Evolutionary conservation across 1,140 invertebrate genomes (phyloP).

Genomic region (Colletes gigas): DNA sequence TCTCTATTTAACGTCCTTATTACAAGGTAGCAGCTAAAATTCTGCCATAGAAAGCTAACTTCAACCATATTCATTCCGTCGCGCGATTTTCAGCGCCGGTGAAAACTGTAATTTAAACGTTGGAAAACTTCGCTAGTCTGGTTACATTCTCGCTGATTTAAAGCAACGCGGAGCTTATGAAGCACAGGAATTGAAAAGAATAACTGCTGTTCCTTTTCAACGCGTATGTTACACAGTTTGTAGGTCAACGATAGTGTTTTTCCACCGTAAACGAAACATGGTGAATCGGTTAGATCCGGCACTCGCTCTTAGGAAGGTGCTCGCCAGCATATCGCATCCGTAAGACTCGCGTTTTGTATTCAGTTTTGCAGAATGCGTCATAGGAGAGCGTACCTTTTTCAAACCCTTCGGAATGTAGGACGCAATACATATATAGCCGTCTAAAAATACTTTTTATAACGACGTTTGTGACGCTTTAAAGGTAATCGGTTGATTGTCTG

Average conservation of each 20-base stretch:
- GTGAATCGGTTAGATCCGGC: neutral
- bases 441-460: slow-evolving; percentile 37
- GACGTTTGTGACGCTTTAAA: slow-evolving; percentile 2
- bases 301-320: neutral
- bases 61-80: neutral
- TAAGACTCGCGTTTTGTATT: slow-evolving; percentile 25
- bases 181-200: neutral
- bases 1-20: no score
- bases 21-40: neutral
- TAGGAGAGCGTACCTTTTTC: slow-evolving; percentile 18
- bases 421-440: slow-evolving; percentile 20
- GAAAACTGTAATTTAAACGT: neutral
- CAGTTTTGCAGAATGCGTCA: slow-evolving; percentile 11
- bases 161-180: neutral
- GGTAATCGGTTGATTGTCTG: neutral
- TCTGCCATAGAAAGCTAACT: no score
- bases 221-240: slow-evolving; percentile 1
- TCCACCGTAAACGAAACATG: slow-evolving; percentile 4
- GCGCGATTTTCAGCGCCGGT: neutral
- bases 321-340: neutral
- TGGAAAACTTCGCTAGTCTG: neutral
- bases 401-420: slow-evolving; percentile 1
- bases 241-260: slow-evolving; percentile 3
- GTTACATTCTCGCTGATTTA: neutral
- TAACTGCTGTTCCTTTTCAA: neutral